Evolutionary conservation across 1,140 invertebrate genomes (phyloP), one percentile per base, ranked within the genome.

Genomic region (Hesperophylax magnus): DNA sequence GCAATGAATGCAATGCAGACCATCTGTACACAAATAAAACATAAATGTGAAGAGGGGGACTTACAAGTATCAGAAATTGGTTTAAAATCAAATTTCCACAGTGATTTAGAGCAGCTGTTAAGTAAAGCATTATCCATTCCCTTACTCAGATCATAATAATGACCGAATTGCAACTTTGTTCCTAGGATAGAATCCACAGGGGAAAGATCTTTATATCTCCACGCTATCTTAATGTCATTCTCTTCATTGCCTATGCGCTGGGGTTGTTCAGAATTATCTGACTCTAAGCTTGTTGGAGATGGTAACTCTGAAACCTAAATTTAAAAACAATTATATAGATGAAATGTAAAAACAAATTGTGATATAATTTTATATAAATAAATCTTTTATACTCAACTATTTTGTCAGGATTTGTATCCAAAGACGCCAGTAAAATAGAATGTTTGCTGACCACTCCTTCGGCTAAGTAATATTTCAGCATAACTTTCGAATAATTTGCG

Each of bases 201-300:
- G 53, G 92, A 92, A 85, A 96, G 90, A 82, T 95, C 93, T 85
- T 95, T 93, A 88, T 97, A 97, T 69, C 96, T 91, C 94, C 96
- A 97, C 7, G 96, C 96, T 87, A 97, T 97, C 85, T 94, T 94
- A 93, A 97, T 93, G 82, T 94, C 91, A 67, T 93, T 91, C 77
- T 89, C 86, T 65, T 77, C 54, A 60, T 27, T 34, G 47, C 24
- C 18, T 4, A 24, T 72, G n/a, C 15, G 31, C 52, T 47, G 18
- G 67, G 75, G 60, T n/a, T 31, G 14, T 18, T 86, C 63, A 15
- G 54, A 34, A 56, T 71, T 79, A 79, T 72, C 81, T 79, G 81
- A 84, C 74, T 87, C 86, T 84, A 85, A 84, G 31, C 86, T 80
- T 24, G 88, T 85, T 15, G 88, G 86, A 18, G 86, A 85, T 58